These are phyloP conservation scores for Mesorhabditis spiculigera DNA, from an alignment of 2,888 invertebrate species.

Conservation along the genomic window DNA sequence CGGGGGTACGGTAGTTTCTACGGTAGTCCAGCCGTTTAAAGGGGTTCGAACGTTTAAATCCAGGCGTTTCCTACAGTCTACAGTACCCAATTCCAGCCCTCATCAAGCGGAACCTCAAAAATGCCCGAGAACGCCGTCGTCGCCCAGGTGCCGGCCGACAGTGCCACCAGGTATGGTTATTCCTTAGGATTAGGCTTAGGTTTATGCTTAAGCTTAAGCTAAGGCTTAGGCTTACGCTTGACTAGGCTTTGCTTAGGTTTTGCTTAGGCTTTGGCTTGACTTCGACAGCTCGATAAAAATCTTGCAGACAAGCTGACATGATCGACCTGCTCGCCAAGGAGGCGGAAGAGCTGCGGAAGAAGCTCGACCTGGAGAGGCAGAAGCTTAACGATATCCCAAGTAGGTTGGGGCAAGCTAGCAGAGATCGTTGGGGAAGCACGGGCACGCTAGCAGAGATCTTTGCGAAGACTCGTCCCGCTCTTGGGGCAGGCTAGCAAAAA, in stretches of 20 bases:
- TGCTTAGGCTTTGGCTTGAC: too few species aligned
- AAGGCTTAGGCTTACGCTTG: too few species aligned
- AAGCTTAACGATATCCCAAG: conserved; percentile 94
- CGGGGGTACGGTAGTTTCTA: too few species aligned
- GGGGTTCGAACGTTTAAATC: too few species aligned
- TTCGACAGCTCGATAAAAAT: conserved; percentile 7
- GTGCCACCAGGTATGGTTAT: too few species aligned
- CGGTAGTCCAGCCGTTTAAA: too few species aligned
- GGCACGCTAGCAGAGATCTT: too few species aligned
- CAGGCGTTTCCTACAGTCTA: too few species aligned
- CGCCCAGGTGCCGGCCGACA: conserved; percentile 9
- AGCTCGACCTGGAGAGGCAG: conserved; percentile 90
- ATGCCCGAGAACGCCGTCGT: conserved; percentile 32
- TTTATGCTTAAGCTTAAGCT: too few species aligned
- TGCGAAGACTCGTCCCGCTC: neutral
- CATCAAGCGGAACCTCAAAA: conserved; percentile 15
- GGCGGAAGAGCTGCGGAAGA: conserved; percentile 85
- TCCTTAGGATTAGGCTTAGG: too few species aligned
- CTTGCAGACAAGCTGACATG: conserved; percentile 38
- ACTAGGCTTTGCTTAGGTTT: too few species aligned
- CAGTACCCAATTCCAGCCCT: conserved; percentile 1
- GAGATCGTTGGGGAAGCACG: too few species aligned
- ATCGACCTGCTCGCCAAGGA: conserved; percentile 64
- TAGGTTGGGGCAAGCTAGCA: conserved; percentile 64
- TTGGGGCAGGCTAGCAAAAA: neutral